Percentiles rank a stretch among this genome's conserved stretches.
phyloP scores from a whole-genome alignment of 2,888 invertebrate species.

The Asteroscopus sphinx region DNA sequence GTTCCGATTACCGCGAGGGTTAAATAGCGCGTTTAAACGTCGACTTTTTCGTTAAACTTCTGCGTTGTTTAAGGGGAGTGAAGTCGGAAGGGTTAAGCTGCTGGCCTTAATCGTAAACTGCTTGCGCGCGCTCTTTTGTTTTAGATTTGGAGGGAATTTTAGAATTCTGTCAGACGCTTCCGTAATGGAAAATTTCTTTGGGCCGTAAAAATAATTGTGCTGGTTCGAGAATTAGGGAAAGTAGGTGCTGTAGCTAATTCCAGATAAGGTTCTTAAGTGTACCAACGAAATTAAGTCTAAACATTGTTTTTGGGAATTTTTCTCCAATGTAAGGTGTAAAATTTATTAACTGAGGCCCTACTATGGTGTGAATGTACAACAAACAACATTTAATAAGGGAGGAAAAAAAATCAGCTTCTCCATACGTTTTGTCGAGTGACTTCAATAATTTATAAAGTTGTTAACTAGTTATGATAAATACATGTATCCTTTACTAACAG shows the following conservation, averaged over 20 bases:
- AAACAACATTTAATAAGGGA: too few species aligned
- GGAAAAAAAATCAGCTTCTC: too few species aligned
- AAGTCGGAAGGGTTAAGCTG: conserved; percentile 84
- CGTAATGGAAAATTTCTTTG: conserved; percentile 56
- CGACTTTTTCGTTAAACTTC: conserved; percentile 85
- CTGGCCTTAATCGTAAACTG: conserved; percentile 80
- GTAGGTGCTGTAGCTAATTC: conserved; percentile 4
- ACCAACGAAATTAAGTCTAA: background rate
- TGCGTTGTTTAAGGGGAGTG: conserved; percentile 77
- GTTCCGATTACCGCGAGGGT: conserved; percentile 86
- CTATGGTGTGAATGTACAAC: too few species aligned
- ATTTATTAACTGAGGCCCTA: too few species aligned
- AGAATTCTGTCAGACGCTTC: conserved; percentile 57
- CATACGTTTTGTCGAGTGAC: too few species aligned
- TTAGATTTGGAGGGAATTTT: conserved; percentile 63
- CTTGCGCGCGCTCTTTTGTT: conserved; percentile 77
- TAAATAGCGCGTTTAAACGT: conserved; percentile 85
- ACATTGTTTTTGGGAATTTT: background rate
- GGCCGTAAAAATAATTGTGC: conserved; percentile 49
- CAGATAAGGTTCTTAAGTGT: conserved; percentile 1
- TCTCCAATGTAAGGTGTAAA: too few species aligned
- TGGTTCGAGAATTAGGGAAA: conserved; percentile 40
- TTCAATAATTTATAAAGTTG: too few species aligned
- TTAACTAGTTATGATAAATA: too few species aligned
- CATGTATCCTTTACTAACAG: too few species aligned